A percentile compares a stretch with the other conserved stretches of the same genome.
Conservation (phyloP, 2,888 invertebrate species). For the Scotopteryx bipunctaria region DNA sequence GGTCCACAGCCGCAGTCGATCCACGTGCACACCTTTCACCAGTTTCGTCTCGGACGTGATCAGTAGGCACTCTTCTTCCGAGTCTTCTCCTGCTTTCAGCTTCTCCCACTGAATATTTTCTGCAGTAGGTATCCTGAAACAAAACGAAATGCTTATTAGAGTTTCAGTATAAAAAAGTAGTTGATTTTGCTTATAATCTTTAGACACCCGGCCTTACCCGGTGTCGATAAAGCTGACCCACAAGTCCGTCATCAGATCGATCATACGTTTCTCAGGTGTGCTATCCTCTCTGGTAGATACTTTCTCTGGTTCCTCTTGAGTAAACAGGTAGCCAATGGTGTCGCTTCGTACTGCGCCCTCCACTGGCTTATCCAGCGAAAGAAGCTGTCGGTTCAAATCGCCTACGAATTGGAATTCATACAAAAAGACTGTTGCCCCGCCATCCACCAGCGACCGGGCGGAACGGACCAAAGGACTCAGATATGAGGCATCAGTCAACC, state of each 20-base stretch:
- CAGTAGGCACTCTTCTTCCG: constrained; percentile 56
- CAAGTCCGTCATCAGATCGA: constrained; percentile 50
- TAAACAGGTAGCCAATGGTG: constrained; percentile 79
- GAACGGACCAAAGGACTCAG: constrained; percentile 57
- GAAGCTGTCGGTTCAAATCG: constrained; percentile 68
- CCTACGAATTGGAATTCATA: constrained; percentile 83
- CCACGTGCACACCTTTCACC: constrained; percentile 50
- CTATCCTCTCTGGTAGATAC: too few relatives aligned
- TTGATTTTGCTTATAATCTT: background rate
- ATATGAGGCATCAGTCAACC: constrained; percentile 61
- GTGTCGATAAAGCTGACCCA: constrained; percentile 78
- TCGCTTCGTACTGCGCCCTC: constrained; percentile 81
- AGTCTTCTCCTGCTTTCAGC: constrained; percentile 39
- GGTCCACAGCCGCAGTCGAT: constrained; percentile 60
- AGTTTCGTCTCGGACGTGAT: constrained; percentile 42
- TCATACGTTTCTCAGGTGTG: constrained; percentile 44
- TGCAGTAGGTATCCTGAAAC: constrained; percentile 54
- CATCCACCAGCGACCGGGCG: constrained; percentile 52
- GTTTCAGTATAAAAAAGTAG: background rate
- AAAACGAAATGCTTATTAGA: background rate
- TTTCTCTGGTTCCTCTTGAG: constrained; percentile 49
- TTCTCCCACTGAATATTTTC: constrained; percentile 49
- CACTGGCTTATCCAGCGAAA: constrained; percentile 57
- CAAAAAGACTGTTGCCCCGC: constrained; percentile 75
- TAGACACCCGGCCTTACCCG: constrained; percentile 77